Evolutionary conservation across 1,140 invertebrate species (phyloP).

Genomic region (Ectropis grisescens): DNA sequence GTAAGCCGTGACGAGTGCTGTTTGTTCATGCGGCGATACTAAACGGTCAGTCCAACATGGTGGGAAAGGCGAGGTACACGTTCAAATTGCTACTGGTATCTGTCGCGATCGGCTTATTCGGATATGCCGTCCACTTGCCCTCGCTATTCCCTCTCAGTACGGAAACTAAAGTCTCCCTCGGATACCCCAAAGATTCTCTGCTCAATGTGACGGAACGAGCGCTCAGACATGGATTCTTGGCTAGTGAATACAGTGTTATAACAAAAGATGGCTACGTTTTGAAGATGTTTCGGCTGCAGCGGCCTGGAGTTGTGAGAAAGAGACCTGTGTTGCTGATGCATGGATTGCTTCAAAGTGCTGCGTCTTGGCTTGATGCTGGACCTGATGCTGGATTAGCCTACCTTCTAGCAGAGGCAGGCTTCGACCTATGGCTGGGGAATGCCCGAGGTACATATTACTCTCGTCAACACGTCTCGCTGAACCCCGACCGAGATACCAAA

Average conservation of each 20-base stretch:
- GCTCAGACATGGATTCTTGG: conserved; percentile 5
- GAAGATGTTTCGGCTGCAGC: conserved; percentile 23
- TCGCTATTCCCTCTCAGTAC: not conserved
- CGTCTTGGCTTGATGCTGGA: conserved; percentile 76
- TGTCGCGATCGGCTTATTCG: not conserved
- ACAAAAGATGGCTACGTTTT: conserved; percentile 60
- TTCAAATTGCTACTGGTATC: not conserved
- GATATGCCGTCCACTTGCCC: too few species aligned
- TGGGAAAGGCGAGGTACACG: not conserved
- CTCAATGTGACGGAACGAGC: conserved; percentile 9
- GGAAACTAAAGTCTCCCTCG: conserved; percentile 2
- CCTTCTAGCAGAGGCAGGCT: conserved; percentile 76
- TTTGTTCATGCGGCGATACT: too few species aligned
- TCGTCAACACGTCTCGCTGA: conserved; percentile 64
- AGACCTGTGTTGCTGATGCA: conserved; percentile 64
- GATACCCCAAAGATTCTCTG: conserved; percentile 2
- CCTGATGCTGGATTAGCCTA: conserved; percentile 75
- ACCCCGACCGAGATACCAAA: conserved; percentile 61
- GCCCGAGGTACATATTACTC: conserved; percentile 77
- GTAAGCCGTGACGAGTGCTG: too few species aligned
- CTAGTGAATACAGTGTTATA: conserved; percentile 6
- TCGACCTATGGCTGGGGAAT: conserved; percentile 84
- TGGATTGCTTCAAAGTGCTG: conserved; percentile 76
- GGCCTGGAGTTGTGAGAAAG: not conserved
- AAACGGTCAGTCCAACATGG: too few species aligned